Evolutionary conservation across 2,113 vertebrate species (phyloP).

Genomic region (Nyctereutes procyonoides): DNA sequence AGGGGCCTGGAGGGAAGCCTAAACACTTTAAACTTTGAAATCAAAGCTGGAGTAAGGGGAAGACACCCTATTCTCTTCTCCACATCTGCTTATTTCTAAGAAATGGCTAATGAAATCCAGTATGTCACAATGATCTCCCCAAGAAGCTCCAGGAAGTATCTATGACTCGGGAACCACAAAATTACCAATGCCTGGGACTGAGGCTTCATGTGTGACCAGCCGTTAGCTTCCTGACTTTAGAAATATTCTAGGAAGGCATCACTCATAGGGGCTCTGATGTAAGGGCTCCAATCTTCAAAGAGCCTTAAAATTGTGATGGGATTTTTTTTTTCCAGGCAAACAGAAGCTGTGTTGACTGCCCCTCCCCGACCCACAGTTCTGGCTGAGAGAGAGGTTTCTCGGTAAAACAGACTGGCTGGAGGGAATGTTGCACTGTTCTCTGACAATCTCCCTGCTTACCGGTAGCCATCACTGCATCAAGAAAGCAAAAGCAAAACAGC

Average conservation of each 20-base stretch:
- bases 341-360: not conserved
- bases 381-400: not conserved
- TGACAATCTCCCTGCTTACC: conserved; percentile 69
- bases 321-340: not conserved
- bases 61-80: conserved; percentile 3
- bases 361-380: not conserved
- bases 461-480: conserved; percentile 80
- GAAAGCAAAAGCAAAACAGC: conserved; percentile 72
- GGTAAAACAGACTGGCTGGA: not conserved
- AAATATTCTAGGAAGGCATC: not conserved
- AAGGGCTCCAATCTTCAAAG: conserved; percentile 5
- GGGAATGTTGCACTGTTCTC: not conserved
- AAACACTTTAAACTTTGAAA: not conserved
- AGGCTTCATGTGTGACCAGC: not conserved
- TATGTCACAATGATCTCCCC: conserved; percentile 28
- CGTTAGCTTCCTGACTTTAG: not conserved
- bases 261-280: not conserved
- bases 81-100: conserved; percentile 1
- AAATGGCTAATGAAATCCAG: conserved; percentile 34
- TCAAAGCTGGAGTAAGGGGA: not conserved
- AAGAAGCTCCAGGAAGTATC: conserved; percentile 33
- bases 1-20: not conserved
- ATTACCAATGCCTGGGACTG: not conserved
- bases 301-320: not conserved
- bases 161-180: conserved; percentile 49